Evolutionary conservation across 2,888 invertebrate genomes (phyloP), one percentile per base, ranked within the genome.

Genomic region (Andrena bucephala): DNA sequence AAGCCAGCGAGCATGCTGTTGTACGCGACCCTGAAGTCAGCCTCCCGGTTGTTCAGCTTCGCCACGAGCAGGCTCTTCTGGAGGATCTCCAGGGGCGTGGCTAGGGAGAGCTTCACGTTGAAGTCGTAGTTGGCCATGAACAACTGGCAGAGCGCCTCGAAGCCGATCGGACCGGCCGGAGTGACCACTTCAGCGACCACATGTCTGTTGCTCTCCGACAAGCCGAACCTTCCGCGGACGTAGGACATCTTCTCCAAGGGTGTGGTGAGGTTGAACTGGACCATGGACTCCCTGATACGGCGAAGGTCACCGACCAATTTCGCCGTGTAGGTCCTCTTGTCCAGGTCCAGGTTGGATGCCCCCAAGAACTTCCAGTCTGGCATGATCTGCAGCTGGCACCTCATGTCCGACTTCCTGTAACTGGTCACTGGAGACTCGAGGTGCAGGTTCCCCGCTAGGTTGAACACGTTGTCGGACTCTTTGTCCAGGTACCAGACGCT

Each of bases 21-120:
- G 96, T 97, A 97, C 27, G 96, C 96, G 29, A 97, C 95, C 74
- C 97, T 95, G 92, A 97, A 96, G 90, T 98, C 97, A 31, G 97
- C 95, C 91, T 96, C 96, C 89, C 96, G 96, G 0, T 95, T 94
- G 74, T 96, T 96, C 16, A 97, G 94, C 93, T 97, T 97, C 0
- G 96, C 97, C 0, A 96, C 95, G 4, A 97, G 63, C 75, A 97
- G 94, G 0, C 96, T 95, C 90, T 96, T 95, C 87, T 96, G 96
- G 31, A 97, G 94, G 78, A 96, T 95, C 74, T 97, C 97, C 82
- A 97, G 95, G 0, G 97, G 97, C 0, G 97, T 95, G 0, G 97
- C 97, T 0, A 97, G 92, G 88, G 96, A 96, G 0, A 97, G 95
- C 88, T 96, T 97, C 0, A 97, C 94, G 93, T 98, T 96, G 93